Percentiles rank a stretch among this genome's conserved stretches.
phyloP scores from a whole-genome alignment of 2,888 invertebrate genomes.

The Ophion ellenae region DNA sequence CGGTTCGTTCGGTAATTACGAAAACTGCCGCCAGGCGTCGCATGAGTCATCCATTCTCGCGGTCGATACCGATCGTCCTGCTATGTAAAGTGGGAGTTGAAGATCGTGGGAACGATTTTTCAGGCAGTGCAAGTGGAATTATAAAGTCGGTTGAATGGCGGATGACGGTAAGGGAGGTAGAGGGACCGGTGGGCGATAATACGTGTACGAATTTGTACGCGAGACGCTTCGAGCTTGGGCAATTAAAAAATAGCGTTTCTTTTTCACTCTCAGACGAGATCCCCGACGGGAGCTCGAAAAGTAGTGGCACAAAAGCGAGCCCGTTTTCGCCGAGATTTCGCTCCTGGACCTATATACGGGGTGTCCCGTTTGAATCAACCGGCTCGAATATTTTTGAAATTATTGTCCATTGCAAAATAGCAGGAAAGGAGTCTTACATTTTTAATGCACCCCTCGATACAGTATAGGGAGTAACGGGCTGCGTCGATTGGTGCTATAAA shows the following conservation, averaged over 20 bases:
- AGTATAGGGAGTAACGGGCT: too few relatives aligned
- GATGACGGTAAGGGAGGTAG: too few relatives aligned
- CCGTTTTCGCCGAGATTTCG: constrained; percentile 49
- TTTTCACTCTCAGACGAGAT: constrained; percentile 30
- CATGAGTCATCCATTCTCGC: not conserved
- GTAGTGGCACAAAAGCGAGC: constrained; percentile 50
- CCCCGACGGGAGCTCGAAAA: constrained; percentile 26
- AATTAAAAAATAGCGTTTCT: constrained; percentile 61
- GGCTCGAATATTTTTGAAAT: too few relatives aligned
- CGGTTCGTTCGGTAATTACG: not conserved
- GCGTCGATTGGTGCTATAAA: too few relatives aligned
- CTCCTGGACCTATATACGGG: constrained; percentile 48
- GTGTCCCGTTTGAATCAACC: too few relatives aligned
- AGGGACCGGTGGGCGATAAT: not conserved
- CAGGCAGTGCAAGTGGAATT: not conserved
- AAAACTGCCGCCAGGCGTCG: not conserved
- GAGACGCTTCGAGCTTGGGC: constrained; percentile 21
- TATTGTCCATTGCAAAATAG: too few relatives aligned
- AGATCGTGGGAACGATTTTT: constrained; percentile 35
- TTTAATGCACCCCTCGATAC: too few relatives aligned
- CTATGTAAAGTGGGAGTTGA: not conserved
- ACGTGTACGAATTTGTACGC: not conserved
- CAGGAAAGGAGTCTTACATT: too few relatives aligned
- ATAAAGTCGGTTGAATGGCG: not conserved
- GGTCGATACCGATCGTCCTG: constrained; percentile 3